phyloP scores from a whole-genome alignment of 1,140 invertebrate genomes.

The Hirudo medicinalis region DNA sequence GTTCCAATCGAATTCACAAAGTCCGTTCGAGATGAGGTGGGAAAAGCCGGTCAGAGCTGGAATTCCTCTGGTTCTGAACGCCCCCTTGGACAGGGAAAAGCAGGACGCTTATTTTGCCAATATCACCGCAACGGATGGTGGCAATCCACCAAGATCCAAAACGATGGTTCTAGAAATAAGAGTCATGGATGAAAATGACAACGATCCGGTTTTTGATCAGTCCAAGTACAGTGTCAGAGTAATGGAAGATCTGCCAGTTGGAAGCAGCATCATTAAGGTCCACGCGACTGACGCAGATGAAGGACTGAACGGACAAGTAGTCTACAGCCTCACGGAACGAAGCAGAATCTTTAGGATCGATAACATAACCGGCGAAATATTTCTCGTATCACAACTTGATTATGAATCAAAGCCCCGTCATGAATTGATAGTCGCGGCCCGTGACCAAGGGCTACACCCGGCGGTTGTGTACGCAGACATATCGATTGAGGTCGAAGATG shows the following conservation, averaged over 20 bases:
- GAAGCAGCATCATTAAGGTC: constrained; percentile 66
- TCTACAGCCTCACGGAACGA: constrained; percentile 60
- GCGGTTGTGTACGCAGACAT: constrained; percentile 18
- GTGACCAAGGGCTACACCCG: constrained; percentile 19
- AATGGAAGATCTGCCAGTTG: constrained; percentile 71
- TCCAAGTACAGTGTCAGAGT: constrained; percentile 49
- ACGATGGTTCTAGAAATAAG: constrained; percentile 13
- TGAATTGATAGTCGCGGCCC: constrained; percentile 18
- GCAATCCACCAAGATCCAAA: constrained; percentile 12
- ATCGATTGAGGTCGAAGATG: constrained; percentile 44
- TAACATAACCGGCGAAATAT: constrained; percentile 18
- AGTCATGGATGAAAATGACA: constrained; percentile 33
- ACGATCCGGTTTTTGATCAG: constrained; percentile 39
- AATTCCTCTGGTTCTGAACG: constrained; percentile 14
- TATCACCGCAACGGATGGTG: constrained; percentile 21
- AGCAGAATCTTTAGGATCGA: constrained; percentile 19
- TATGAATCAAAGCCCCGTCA: constrained; percentile 18
- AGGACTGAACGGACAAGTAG: constrained; percentile 33
- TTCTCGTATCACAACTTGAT: constrained; percentile 8
- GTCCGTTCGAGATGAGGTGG: not conserved
- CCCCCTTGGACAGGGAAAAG: constrained; percentile 20
- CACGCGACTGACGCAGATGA: constrained; percentile 45
- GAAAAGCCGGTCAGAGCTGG: not conserved
- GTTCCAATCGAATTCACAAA: not conserved
- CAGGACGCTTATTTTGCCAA: constrained; percentile 16